Evolutionary conservation across 1,140 invertebrate species (phyloP).

Genomic region (Thaumetopoea pityocampa): DNA sequence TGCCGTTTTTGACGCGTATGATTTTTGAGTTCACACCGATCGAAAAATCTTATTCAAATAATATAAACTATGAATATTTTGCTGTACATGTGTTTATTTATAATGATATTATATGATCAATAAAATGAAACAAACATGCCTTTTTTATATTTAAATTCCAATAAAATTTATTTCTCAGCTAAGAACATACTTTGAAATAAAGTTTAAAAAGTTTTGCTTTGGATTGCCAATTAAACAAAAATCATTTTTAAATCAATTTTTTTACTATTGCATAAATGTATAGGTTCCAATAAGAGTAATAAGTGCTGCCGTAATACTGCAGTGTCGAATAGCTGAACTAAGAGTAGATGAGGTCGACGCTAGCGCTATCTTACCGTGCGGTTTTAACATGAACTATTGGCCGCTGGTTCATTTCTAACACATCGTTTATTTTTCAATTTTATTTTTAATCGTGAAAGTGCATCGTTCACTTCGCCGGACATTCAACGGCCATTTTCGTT

Average conservation of each 20-base stretch:
- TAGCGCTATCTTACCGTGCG: slow-evolving; percentile 34
- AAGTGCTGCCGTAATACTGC: slow-evolving; percentile 41
- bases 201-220: too few species aligned
- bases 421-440: slow-evolving; percentile 60
- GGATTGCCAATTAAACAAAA: too few species aligned
- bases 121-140: too few species aligned
- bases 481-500: slow-evolving; percentile 71
- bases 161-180: too few species aligned
- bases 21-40: slow-evolving; percentile 16
- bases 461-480: slow-evolving; percentile 69
- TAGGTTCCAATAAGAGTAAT: slow-evolving; percentile 18
- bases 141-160: too few species aligned
- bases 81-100: too few species aligned
- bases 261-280: too few species aligned
- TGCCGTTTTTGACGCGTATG: slow-evolving; percentile 44
- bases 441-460: slow-evolving; percentile 72
- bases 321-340: slow-evolving; percentile 67
- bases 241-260: too few species aligned
- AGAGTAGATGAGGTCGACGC: slow-evolving; percentile 24
- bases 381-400: slow-evolving; percentile 51
- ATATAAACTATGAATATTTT: too few species aligned
- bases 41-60: slow-evolving; percentile 7
- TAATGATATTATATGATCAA: too few species aligned
- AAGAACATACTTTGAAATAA: too few species aligned
- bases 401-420: slow-evolving; percentile 66